Base-by-base conservation (phyloP, 2,797 vertebrate species). In the Amphiprion clarkii region DNA sequence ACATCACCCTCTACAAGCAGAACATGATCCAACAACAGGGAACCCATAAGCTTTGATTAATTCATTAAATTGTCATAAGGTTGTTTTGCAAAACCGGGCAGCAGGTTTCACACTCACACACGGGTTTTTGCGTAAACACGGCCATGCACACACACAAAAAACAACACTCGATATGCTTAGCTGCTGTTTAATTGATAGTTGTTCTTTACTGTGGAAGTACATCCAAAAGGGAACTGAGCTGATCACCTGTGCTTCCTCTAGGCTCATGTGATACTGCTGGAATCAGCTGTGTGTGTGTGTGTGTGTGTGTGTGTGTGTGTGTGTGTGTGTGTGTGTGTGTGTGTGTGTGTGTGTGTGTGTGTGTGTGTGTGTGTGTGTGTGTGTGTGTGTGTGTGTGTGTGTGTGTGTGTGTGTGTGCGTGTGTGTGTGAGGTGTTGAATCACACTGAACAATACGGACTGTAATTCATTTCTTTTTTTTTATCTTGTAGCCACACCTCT, bases 21-120 rank as follows among this genome's bases (percentile, higher is more conserved):
- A 89, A 89, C 85, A 69, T 23, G 64, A 87, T 78, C 89, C 81
- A 72, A 69, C 64, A 27, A 72, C 68, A 19, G 71, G 79, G 73
- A 78, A 71, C 73, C 84, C 76, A 80, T 77, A 65, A 73, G 74
- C 82, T 82, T 67, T 82, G 79, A 82, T 88, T 83, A 71, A 83
- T 81, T 87, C 86, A 88, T 90, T 88, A 87, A 91, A 83, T 59
- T 88, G 65, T 81, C 84, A 89, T 81, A 25, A 79, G 86, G 66
- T 63, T 84, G 75, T 88, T 82, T 61, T 76, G 80, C 82, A 82
- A 76, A 78, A 81, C 74, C 71, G 31, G 70, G 48, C 33, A n/a
- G 39, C 46, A 17, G 19, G 4, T 70, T 64, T 71, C 61, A 72
- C 81, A 75, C 74, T 40, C 44, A 57, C 21, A 5, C 10, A 6